These are phyloP conservation scores for Xestia sexstrigata DNA, from an alignment of 2,888 invertebrate species.

Conservation along the genomic window DNA sequence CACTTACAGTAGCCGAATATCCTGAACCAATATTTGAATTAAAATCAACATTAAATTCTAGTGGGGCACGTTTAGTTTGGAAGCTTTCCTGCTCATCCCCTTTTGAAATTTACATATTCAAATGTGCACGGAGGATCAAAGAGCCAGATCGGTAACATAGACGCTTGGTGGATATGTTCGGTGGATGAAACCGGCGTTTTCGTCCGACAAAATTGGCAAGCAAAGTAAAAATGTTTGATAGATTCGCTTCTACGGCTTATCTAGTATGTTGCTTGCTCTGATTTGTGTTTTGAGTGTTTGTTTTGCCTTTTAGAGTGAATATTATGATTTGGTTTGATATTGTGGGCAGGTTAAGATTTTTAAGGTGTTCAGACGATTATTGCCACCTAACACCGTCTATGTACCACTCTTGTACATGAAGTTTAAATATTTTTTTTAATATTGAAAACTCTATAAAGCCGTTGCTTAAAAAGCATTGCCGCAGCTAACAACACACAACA, in stretches of 20 bases:
- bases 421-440: too few species aligned
- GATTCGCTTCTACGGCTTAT: conserved; percentile 32
- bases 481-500: too few species aligned
- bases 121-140: conserved; percentile 78
- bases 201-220: conserved; percentile 36
- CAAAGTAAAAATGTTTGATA: conserved; percentile 47
- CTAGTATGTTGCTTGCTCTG: conserved; percentile 10
- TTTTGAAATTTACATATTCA: conserved; percentile 80
- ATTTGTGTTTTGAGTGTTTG: conserved; percentile 19
- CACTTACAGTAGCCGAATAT: conserved; percentile 31
- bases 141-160: conserved; percentile 71
- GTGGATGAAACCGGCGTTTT: conserved; percentile 29
- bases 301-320: not conserved
- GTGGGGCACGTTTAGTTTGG: conserved; percentile 59
- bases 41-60: conserved; percentile 66
- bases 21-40: conserved; percentile 61
- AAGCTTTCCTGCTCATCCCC: conserved; percentile 62
- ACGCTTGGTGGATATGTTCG: conserved; percentile 60
- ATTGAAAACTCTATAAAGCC: not conserved
- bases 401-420: too few species aligned
- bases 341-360: too few species aligned
- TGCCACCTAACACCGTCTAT: too few species aligned
- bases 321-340: not conserved
- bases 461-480: not conserved
- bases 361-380: too few species aligned